phyloP scores from a whole-genome alignment of 2,888 invertebrate species.

The Cataglyphis livida region DNA sequence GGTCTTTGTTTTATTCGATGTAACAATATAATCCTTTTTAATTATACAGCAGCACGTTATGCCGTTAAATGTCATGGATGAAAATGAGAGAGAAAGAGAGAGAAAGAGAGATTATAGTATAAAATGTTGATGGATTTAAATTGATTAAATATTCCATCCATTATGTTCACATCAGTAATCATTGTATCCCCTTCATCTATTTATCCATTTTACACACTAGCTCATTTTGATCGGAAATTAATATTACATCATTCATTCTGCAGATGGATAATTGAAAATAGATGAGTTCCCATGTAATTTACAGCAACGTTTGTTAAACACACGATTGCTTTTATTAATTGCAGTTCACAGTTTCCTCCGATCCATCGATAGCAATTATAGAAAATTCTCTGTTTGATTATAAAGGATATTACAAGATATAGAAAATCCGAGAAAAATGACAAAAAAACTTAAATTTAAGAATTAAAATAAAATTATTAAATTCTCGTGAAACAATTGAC shows the following conservation, averaged over 20 bases:
- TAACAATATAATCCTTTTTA: neutral
- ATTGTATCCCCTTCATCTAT: neutral
- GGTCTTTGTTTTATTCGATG: neutral
- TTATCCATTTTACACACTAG: neutral
- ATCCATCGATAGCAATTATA: neutral
- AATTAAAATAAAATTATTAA: neutral
- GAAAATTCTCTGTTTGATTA: neutral
- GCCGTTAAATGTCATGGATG: constrained; percentile 12
- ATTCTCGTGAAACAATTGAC: neutral
- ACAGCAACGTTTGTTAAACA: constrained; percentile 21
- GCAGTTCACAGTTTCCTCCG: neutral
- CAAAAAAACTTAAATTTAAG: neutral
- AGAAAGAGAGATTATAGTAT: neutral
- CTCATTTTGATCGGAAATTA: constrained; percentile 7
- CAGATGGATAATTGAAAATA: neutral
- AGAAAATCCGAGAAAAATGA: neutral
- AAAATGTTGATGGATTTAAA: constrained; percentile 27
- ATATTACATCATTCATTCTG: neutral
- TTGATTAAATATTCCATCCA: constrained; percentile 16
- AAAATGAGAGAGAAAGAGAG: neutral
- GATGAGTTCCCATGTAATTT: constrained; percentile 3
- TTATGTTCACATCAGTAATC: neutral
- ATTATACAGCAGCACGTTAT: neutral
- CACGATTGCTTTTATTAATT: constrained; percentile 2
- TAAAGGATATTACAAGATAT: neutral